Conservation (phyloP, 2,113 vertebrate species). For the Ageneiosus marmoratus region DNA sequence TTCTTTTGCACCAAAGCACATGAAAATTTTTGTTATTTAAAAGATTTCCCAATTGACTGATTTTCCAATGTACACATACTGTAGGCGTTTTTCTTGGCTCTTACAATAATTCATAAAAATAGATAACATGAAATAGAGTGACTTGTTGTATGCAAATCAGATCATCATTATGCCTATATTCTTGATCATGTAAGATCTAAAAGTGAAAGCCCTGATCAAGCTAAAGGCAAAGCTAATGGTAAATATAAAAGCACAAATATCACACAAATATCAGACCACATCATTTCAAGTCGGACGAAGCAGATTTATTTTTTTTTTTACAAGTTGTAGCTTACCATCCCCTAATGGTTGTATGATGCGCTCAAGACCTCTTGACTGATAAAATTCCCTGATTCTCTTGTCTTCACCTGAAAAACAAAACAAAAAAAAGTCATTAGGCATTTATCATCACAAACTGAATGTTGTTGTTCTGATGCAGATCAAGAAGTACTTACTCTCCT, state of each 20-base stretch:
- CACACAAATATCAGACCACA: not conserved
- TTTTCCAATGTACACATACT: not conserved
- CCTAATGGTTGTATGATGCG: slow-evolving; percentile 84
- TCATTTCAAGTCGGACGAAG: not conserved
- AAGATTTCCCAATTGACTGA: not conserved
- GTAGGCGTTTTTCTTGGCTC: not conserved
- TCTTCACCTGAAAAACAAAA: slow-evolving; percentile 82
- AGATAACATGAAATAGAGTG: not conserved
- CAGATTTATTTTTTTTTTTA: not conserved
- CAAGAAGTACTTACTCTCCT: slow-evolving; percentile 85
- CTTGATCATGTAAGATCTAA: not conserved
- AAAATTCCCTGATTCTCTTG: slow-evolving; percentile 93
- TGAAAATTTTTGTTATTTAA: not conserved
- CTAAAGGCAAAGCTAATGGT: not conserved
- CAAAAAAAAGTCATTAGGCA: not conserved
- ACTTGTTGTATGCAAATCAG: not conserved
- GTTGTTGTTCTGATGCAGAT: not conserved
- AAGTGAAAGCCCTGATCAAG: not conserved
- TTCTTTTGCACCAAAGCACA: not conserved
- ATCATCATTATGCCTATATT: no score
- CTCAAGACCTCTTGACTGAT: slow-evolving; percentile 93
- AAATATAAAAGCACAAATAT: not conserved
- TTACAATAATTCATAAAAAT: not conserved
- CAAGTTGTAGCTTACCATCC: slow-evolving; percentile 74
- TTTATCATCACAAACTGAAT: not conserved